A percentile compares a stretch with the other conserved stretches of the same genome.
phyloP scores from a whole-genome alignment of 92 coral and sea anemone genomes.

The Desmophyllum pertusum region DNA sequence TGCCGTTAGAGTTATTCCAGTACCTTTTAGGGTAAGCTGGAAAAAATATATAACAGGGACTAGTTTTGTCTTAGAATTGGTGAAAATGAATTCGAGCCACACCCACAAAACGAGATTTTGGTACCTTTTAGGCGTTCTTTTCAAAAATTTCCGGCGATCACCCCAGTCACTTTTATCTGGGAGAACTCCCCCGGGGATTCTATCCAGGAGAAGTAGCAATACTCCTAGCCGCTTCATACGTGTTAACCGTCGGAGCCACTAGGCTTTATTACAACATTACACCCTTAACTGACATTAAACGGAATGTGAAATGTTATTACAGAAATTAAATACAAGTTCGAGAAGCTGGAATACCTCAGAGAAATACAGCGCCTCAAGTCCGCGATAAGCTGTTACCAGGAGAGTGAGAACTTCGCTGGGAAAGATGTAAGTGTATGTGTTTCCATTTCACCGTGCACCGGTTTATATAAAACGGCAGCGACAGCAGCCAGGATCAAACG shows the following conservation, averaged over 20 bases:
- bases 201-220: no score
- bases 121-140: no score
- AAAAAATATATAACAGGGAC: no score
- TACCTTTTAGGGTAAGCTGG: no score
- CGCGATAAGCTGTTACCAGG: constrained; percentile 81
- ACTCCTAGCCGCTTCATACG: not conserved
- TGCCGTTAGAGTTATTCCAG: no score
- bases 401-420: constrained; percentile 82
- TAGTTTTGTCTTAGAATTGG: no score
- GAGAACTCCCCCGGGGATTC: no score
- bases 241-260: no score
- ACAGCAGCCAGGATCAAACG: not conserved
- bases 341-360: constrained; percentile 87
- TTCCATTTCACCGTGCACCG: not conserved
- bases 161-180: no score
- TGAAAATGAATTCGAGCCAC: no score
- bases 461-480: not conserved
- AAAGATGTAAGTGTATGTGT: constrained; percentile 67
- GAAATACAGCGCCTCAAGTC: constrained; percentile 89
- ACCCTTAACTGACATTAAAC: not conserved
- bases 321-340: constrained; percentile 85
- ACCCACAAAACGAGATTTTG: no score
- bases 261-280: not conserved
- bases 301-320: not conserved
- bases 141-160: no score